Conservation (phyloP, 2,888 invertebrate genomes). For the Plebejus anna region DNA sequence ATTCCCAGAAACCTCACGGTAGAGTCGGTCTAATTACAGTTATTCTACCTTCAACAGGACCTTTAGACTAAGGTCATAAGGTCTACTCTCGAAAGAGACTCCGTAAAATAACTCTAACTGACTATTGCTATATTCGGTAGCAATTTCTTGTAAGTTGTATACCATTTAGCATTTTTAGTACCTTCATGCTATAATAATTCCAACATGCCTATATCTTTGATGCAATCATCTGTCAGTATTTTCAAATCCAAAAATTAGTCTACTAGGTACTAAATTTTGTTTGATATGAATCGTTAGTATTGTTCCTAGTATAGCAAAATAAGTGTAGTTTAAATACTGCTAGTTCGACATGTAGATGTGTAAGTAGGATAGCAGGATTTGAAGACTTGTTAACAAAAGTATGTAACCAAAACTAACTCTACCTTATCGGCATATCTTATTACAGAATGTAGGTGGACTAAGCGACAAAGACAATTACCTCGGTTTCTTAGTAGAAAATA, state of each 20-base stretch:
- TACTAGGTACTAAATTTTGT: no score
- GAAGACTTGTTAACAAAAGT: no score
- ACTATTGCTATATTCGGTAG: no score
- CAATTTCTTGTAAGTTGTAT: no score
- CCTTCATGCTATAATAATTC: no score
- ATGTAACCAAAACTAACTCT: not conserved
- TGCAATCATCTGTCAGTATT: no score
- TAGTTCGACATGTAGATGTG: not conserved
- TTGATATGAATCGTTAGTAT: no score
- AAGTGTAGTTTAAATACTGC: not conserved
- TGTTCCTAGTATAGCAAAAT: no score
- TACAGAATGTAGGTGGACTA: constrained; percentile 1
- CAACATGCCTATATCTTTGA: no score
- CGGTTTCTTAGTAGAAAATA: constrained; percentile 3
- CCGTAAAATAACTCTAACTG: not conserved
- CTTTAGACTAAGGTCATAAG: not conserved
- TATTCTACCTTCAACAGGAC: not conserved
- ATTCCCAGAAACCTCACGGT: not conserved
- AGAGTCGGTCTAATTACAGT: not conserved
- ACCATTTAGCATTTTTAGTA: no score
- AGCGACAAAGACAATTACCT: not conserved
- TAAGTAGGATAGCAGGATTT: not conserved
- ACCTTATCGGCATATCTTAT: not conserved
- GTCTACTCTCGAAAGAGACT: not conserved
- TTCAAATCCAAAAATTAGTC: no score